Evolutionary conservation across 2,113 vertebrate genomes (phyloP).

Genomic region (Colossoma macropomum): DNA sequence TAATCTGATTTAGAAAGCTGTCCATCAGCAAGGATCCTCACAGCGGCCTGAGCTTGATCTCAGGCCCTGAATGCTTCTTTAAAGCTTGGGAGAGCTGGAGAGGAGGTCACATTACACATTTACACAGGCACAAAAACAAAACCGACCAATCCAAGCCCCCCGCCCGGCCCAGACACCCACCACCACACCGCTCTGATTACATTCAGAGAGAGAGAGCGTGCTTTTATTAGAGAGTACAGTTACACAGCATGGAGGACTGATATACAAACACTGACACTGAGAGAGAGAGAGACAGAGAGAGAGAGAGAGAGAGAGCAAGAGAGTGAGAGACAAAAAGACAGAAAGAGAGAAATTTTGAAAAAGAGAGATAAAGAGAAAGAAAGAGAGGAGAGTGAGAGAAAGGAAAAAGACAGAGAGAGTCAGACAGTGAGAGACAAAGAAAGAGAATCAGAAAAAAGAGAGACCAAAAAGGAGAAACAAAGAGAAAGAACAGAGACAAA

Average conservation of each 20-base stretch:
- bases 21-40: slow-evolving; percentile 21
- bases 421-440: background rate
- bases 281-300: slow-evolving; percentile 6
- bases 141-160: slow-evolving; percentile 8
- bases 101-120: slow-evolving; percentile 45
- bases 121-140: slow-evolving; percentile 51
- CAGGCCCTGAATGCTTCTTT: slow-evolving; percentile 38
- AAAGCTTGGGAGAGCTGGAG: slow-evolving; percentile 11
- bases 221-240: slow-evolving; percentile 39
- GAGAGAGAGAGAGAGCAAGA: background rate
- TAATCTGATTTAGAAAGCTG: slow-evolving; percentile 52
- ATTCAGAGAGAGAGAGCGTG: background rate
- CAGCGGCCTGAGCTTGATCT: slow-evolving; percentile 23
- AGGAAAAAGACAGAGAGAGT: background rate
- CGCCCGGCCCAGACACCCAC: background rate
- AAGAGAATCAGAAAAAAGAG: background rate
- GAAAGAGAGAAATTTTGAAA: background rate
- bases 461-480: background rate
- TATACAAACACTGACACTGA: background rate
- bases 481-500: too few relatives aligned
- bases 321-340: background rate
- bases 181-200: slow-evolving; percentile 36
- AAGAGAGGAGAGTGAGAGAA: background rate
- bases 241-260: slow-evolving; percentile 22
- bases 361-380: background rate